A percentile compares a stretch with the other conserved stretches of the same genome.
These are phyloP conservation scores for Ophioninae sp. DNA, from an alignment of 2,888 invertebrate species.

Conservation along the genomic window DNA sequence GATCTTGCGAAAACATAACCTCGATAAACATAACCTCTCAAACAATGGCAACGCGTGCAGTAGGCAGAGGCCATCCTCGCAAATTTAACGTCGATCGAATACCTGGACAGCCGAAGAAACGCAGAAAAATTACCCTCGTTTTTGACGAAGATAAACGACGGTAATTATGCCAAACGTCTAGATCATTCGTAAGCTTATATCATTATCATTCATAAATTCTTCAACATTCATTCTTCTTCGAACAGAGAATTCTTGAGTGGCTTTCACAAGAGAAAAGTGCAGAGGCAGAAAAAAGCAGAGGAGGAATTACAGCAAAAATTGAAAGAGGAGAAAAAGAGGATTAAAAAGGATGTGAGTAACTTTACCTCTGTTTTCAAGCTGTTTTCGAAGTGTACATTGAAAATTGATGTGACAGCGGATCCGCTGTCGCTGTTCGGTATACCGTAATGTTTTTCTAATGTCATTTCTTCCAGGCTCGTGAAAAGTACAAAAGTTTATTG, in stretches of 20 bases:
- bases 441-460: neutral
- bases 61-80: slow-evolving; percentile 63
- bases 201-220: neutral
- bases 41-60: slow-evolving; percentile 60
- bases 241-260: slow-evolving; percentile 90
- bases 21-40: slow-evolving; percentile 46
- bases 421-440: neutral
- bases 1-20: neutral
- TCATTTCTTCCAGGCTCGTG: slow-evolving; percentile 81
- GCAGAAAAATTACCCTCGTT: slow-evolving; percentile 82
- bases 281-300: slow-evolving; percentile 88
- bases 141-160: slow-evolving; percentile 85
- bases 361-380: neutral
- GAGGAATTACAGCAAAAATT: slow-evolving; percentile 87
- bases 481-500: slow-evolving; percentile 88
- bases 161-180: slow-evolving; percentile 77
- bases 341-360: slow-evolving; percentile 86
- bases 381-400: neutral
- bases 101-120: slow-evolving; percentile 79
- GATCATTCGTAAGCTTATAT: neutral
- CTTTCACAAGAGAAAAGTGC: slow-evolving; percentile 90
- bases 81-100: slow-evolving; percentile 68
- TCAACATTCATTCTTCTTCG: neutral
- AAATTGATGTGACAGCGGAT: neutral
- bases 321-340: slow-evolving; percentile 89